phyloP scores from a whole-genome alignment of 1,140 invertebrate species.

The Maniola jurtina region DNA sequence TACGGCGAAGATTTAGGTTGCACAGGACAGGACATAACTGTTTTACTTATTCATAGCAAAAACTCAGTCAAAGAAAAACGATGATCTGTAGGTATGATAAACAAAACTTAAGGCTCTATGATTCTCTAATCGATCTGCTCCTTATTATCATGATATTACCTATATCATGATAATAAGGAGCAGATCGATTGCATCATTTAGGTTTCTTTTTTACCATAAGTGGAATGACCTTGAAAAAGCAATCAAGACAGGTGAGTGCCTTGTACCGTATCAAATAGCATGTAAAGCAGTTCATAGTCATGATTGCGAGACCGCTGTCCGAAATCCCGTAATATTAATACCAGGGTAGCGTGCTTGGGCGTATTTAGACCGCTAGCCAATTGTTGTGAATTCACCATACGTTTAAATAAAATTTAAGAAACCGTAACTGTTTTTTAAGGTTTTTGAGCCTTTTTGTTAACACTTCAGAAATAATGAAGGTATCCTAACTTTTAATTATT shows the following conservation, averaged over 20 bases:
- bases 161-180: background rate
- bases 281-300: constrained; percentile 9
- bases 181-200: background rate
- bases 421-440: no score
- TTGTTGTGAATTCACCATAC: constrained; percentile 29
- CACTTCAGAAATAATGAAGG: no score
- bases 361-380: constrained; percentile 32
- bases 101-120: background rate
- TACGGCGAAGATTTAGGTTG: no score
- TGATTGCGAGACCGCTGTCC: constrained; percentile 21
- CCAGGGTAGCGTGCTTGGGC: constrained; percentile 38
- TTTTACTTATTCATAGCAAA: no score
- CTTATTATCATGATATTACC: no score
- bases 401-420: no score
- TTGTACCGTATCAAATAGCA: constrained; percentile 13
- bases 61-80: no score
- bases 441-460: no score
- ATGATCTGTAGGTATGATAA: no score
- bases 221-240: background rate
- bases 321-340: constrained; percentile 48
- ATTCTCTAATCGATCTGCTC: no score
- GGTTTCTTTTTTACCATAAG: background rate
- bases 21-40: no score
- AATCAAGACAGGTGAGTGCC: background rate
- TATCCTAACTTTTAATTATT: no score